These are phyloP conservation scores for Drosophila paulistorum DNA, from an alignment of 1,140 invertebrate species.

Conservation along the genomic window DNA sequence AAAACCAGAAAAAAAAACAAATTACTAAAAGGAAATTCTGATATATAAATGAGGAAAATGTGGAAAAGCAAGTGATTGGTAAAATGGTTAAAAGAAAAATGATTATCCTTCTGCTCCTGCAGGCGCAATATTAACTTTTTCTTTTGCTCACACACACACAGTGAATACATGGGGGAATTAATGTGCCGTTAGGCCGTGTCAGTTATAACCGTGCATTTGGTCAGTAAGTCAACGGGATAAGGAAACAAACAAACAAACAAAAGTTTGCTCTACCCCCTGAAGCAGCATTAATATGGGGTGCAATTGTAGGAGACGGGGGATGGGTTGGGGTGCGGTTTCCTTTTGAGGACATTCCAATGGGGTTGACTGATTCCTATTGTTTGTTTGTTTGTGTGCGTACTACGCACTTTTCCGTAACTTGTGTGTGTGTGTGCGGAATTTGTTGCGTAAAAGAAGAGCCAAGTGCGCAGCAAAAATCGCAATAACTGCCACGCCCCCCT, in stretches of 20 bases:
- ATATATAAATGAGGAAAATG: background rate
- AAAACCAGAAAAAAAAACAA: conserved; percentile 9
- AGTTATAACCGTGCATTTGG: conserved; percentile 33
- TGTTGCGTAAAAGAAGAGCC: conserved; percentile 67
- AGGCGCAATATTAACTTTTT: background rate
- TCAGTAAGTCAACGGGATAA: conserved; percentile 54
- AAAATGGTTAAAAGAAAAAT: background rate
- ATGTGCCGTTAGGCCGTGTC: conserved; percentile 9
- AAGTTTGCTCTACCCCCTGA: conserved; percentile 11
- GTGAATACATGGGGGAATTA: background rate
- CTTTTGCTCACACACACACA: conserved; percentile 19
- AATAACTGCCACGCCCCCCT: conserved; percentile 70
- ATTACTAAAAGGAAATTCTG: background rate
- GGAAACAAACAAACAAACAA: conserved; percentile 36
- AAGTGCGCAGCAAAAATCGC: conserved; percentile 73
- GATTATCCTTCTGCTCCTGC: background rate
- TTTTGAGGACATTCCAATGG: conserved; percentile 1
- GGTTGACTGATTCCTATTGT: background rate
- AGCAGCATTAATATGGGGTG: background rate
- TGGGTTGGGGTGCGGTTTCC: background rate
- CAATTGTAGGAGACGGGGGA: background rate
- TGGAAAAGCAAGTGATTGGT: background rate
- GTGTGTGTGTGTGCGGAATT: conserved; percentile 1
- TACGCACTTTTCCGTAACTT: conserved; percentile 9
- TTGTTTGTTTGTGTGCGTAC: conserved; percentile 15